These are phyloP conservation scores for Trematomus loennbergii DNA, from an alignment of 2,113 vertebrate species.

Conservation along the genomic window DNA sequence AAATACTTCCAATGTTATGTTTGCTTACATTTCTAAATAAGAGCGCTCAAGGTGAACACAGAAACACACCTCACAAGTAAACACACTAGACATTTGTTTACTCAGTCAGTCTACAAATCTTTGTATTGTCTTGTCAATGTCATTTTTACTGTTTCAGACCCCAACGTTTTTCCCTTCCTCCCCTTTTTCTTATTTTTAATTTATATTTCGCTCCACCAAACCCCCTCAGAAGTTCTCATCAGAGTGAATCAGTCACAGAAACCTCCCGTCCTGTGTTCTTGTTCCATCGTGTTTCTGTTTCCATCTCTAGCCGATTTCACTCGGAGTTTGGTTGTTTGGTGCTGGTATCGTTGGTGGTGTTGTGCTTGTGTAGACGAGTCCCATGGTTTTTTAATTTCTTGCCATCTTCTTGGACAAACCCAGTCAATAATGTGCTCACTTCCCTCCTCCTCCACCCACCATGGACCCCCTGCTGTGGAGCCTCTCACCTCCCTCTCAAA, in stretches of 20 bases:
- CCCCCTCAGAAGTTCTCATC: constrained; percentile 73
- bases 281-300: constrained; percentile 74
- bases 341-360: constrained; percentile 73
- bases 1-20: background rate
- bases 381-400: constrained; percentile 80
- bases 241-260: constrained; percentile 67
- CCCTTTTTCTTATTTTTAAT: background rate
- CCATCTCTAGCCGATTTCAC: constrained; percentile 70
- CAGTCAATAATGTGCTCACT: constrained; percentile 73
- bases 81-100: constrained; percentile 37
- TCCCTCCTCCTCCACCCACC: constrained; percentile 62
- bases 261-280: constrained; percentile 75
- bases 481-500: constrained; percentile 67
- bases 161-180: constrained; percentile 23
- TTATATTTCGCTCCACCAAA: constrained; percentile 76
- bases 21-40: too few relatives aligned
- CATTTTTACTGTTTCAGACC: constrained; percentile 76
- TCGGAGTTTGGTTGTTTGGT: constrained; percentile 77
- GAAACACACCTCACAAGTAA: background rate
- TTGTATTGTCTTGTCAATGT: constrained; percentile 76
- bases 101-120: constrained; percentile 56
- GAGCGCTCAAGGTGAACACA: background rate
- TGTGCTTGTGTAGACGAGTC: constrained; percentile 76
- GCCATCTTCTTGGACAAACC: constrained; percentile 74
- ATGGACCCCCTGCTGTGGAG: constrained; percentile 69